Evolutionary conservation across 2,888 invertebrate genomes (phyloP), one percentile per base, ranked within the genome.

Genomic region (Camponotus fellah): DNA sequence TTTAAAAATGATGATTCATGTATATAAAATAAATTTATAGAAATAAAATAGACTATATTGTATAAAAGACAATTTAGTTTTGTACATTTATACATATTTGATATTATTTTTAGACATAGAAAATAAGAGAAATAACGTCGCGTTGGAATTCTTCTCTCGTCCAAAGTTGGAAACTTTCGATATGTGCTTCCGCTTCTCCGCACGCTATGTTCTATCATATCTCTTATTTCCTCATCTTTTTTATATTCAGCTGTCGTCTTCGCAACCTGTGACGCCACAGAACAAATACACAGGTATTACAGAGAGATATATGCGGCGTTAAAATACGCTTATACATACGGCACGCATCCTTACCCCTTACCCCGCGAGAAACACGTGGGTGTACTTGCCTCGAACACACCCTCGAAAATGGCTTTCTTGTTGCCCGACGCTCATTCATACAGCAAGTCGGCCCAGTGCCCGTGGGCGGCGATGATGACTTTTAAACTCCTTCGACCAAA

Each of bases 321-420:
- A 56, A 40, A 43, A 71, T 21, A 32, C 56, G 21, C 58, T 6
- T 65, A 71, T 64, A 40, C 32, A 72, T 64, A 79, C 60, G 49
- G 26, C 49, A 37, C 66, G 75, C 66, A 66, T 72, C 49, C 82
- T 71, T 68, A 88, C 72, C 88, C 86, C 81, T 71, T 68, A 37
- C 37, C 37, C 37, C 37, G 58, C 75, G 68, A 84, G 88, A 90
- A 87, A 92, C 91, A 92, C 43, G 92, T 93, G 90, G 91, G 88
- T 81, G 91, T 89, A 88, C 84, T 91, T 90, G 82, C 85, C 86
- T 90, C 91, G 91, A 91, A 91, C 92, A 91, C 85, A 92, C 92
- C 91, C 92, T 92, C 90, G 85, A 92, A 92, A 92, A 91, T 86
- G 87, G 83, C 86, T 87, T 89, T 88, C 85, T 46, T 86, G 72